Base-by-base conservation (phyloP, 2,113 vertebrate species). In the Alectura lathami region DNA sequence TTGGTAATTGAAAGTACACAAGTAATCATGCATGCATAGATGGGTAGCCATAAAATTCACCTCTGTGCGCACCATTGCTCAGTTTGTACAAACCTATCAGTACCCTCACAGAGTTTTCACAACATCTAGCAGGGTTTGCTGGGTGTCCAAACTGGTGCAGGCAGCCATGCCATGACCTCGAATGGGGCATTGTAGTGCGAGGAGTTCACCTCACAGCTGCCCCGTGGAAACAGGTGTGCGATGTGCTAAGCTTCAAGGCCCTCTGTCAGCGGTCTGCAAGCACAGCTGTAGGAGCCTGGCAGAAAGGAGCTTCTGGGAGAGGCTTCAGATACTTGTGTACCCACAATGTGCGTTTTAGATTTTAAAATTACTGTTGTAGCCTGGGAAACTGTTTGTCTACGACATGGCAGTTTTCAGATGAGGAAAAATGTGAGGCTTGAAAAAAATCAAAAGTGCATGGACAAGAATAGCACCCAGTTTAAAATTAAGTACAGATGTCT, bases 401-500 rank as follows among this genome's bases (percentile, higher is more conserved):
- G 72, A 67, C 45, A 74, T 59, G 54, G 67, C 59, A 83, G 36
- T 74, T 94, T 93, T 88, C 68, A 94, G 63, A 79, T 67, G 72
- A 93, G 64, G 59, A 83, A 94, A 95, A 90, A 68, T 24, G 67
- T 2, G 8, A 90, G 68, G 43, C 50, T 77, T 88, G 23, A 85
- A 94, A 91, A 77, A 85, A 68, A 80, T 48, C 9, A 6, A 30
- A 91, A 78, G 24, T 26, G 56, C 29, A 76, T 57, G 30, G n/a
- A 22, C 36, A 86, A 72, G 77, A 91, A 64, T 13, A 82, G 51
- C 9, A 75, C 13, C 51, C 43, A 70, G 34, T 20, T 77, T 74
- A 83, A 88, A 92, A 93, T 64, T 70, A 88, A 93, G 86, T 45
- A 77, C 79, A 89, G 87, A 75, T 56, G 34, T 77, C 81, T 88